Conservation (phyloP, 2,888 invertebrate genomes). For the Priocnemis perturbator region DNA sequence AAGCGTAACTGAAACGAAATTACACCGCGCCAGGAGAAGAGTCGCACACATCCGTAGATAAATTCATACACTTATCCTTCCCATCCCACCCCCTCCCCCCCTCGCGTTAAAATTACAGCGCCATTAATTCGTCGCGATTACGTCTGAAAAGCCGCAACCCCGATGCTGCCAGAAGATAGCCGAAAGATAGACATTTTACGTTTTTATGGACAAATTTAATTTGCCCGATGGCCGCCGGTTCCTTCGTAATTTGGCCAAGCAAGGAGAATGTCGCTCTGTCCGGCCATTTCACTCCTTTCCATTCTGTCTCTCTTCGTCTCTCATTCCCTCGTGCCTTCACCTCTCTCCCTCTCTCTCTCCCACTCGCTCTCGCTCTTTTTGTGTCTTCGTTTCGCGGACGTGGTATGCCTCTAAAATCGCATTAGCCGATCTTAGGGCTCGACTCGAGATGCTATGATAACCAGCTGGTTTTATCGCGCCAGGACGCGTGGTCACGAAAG, state of each 20-base stretch:
- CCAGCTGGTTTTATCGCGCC: constrained; percentile 56
- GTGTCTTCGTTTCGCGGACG: constrained; percentile 26
- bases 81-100: too few relatives aligned
- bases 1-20: too few relatives aligned
- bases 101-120: too few relatives aligned
- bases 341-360: constrained; percentile 19
- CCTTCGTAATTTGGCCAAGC: constrained; percentile 3
- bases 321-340: constrained; percentile 17
- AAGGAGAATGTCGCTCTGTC: constrained; percentile 5
- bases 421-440: constrained; percentile 57
- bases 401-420: constrained; percentile 57
- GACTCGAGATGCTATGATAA: constrained; percentile 57
- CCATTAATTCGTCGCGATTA: too few relatives aligned
- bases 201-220: too few relatives aligned
- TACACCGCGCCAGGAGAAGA: too few relatives aligned
- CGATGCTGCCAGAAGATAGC: too few relatives aligned
- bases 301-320: constrained; percentile 18
- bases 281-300: constrained; percentile 13
- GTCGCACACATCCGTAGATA: too few relatives aligned
- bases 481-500: constrained; percentile 40
- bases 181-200: too few relatives aligned
- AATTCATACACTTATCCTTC: too few relatives aligned
- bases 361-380: background rate
- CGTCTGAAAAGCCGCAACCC: too few relatives aligned
- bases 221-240: constrained; percentile 1